Conservation (phyloP, 2,113 vertebrate genomes). For the Corydoras sp. region DNA sequence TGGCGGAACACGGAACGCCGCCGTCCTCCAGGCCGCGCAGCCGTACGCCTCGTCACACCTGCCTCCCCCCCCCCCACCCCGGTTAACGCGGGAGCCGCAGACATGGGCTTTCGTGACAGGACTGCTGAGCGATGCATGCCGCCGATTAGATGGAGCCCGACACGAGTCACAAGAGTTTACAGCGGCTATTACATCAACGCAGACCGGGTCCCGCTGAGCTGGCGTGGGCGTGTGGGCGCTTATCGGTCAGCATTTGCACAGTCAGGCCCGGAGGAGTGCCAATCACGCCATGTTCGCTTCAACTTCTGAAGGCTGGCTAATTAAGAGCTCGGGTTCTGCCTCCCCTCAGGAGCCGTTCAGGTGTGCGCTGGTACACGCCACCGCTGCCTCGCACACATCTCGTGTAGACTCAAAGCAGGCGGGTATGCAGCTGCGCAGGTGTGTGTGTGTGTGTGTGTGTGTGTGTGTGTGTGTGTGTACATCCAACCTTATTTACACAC, state of each 20-base stretch:
- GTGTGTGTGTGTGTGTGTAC: neutral
- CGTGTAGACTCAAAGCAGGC: neutral
- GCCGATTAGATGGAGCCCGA: neutral
- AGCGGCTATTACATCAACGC: constrained; percentile 12
- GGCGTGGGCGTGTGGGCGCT: neutral
- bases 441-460: neutral
- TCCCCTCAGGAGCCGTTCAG: constrained; percentile 40
- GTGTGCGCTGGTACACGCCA: constrained; percentile 35
- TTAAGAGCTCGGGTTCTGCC: constrained; percentile 52
- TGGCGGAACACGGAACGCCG: neutral
- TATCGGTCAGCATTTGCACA: constrained; percentile 33
- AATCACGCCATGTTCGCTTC: constrained; percentile 38
- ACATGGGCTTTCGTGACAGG: neutral
- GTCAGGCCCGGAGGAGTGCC: constrained; percentile 32
- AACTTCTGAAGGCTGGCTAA: constrained; percentile 48
- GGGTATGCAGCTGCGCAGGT: no score
- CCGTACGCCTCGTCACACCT: neutral
- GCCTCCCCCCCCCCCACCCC: no score
- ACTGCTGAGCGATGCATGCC: neutral
- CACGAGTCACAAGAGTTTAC: neutral
- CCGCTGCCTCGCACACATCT: neutral
- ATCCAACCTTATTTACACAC: no score
- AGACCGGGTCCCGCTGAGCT: neutral
- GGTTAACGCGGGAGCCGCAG: neutral
- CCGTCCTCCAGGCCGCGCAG: neutral